These are phyloP conservation scores for human DNA, from an alignment of 2,113 vertebrate species.

Conservation along the genomic window GRCh38 chr3:145572001-145572500, in stretches of 20 bases:
- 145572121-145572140: not conserved
- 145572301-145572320: not conserved
- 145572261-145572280: not conserved
- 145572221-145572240: not conserved
- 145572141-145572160: not conserved
- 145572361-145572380: not conserved
- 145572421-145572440: not conserved
- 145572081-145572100: not conserved
- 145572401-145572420: not conserved
- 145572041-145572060: not conserved
- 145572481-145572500: not conserved
- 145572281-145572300: not conserved
- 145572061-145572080: not conserved
- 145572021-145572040: not conserved
- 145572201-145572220: no score
- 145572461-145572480: not conserved
- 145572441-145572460: not conserved
- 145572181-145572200: not conserved
- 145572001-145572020: not conserved
- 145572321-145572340: not conserved
- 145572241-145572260: not conserved
- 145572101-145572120: not conserved
- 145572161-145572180: not conserved
- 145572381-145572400: not conserved
- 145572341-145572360: not conserved